phyloP scores from a whole-genome alignment of 2,797 vertebrate genomes.

The Zalophus californianus region DNA sequence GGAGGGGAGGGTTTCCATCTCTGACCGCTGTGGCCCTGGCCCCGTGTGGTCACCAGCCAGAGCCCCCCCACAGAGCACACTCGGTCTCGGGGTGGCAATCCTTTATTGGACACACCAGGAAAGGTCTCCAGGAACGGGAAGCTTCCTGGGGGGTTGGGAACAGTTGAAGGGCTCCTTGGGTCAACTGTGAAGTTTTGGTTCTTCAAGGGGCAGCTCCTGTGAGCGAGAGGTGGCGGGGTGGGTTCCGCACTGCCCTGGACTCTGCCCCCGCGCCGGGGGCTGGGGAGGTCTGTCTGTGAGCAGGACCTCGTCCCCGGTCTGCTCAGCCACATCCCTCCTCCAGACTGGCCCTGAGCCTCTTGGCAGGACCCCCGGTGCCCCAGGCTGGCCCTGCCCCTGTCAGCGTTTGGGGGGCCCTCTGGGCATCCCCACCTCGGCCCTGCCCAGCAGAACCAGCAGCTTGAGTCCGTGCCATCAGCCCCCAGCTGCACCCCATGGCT shows the following conservation, averaged over 20 bases:
- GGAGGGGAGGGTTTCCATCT: neutral
- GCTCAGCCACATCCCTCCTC: neutral
- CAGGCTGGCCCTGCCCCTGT: neutral
- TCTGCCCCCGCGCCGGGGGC: rapidly evolving
- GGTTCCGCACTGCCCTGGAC: neutral
- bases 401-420: rapidly evolving
- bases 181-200: rapidly evolving
- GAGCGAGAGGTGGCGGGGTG: rapidly evolving
- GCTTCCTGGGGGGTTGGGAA: no score
- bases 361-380: neutral
- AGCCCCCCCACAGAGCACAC: neutral
- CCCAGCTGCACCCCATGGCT: neutral
- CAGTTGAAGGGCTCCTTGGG: no score
- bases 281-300: neutral
- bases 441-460: neutral
- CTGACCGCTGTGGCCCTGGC: neutral
- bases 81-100: rapidly evolving
- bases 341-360: neutral
- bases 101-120: neutral
- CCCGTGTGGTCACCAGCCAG: neutral
- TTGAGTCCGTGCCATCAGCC: rapidly evolving
- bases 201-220: neutral
- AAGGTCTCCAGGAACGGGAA: neutral
- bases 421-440: no score
- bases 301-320: no score